Conservation (phyloP, 2,113 vertebrate species). For the Garra rufa region DNA sequence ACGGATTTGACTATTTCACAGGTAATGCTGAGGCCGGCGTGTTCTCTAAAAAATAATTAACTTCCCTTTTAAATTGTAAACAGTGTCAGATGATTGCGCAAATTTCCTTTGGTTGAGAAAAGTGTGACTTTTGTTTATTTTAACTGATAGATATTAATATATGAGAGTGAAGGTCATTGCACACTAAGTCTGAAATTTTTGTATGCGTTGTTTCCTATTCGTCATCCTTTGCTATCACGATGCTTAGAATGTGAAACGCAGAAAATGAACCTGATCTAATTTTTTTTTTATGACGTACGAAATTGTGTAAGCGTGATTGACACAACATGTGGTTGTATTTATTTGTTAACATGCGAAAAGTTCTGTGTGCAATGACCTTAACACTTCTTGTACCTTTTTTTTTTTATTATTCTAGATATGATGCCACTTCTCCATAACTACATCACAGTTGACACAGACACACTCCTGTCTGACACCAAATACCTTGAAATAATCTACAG, state of each 20-base stretch:
- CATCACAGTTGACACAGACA: constrained; percentile 96
- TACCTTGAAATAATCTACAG: constrained; percentile 98
- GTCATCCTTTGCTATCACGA: no score
- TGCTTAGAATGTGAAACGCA: no score
- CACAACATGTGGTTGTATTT: no score
- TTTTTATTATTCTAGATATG: constrained; percentile 87
- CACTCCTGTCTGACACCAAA: constrained; percentile 95
- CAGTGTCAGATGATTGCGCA: neutral
- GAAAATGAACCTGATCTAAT: no score
- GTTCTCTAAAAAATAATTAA: neutral
- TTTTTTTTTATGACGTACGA: no score
- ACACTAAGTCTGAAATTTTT: no score
- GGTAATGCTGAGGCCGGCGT: constrained; percentile 56
- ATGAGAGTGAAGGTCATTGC: no score
- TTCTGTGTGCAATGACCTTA: no score
- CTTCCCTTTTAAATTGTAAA: neutral
- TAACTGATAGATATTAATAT: neutral
- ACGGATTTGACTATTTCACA: constrained; percentile 96
- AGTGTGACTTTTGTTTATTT: neutral
- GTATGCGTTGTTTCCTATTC: no score
- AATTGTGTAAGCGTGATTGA: no score
- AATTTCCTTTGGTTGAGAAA: neutral
- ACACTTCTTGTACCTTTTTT: constrained; percentile 20
- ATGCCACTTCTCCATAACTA: constrained; percentile 99
- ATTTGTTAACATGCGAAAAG: no score